Evolutionary conservation across 1,140 invertebrate species (phyloP).

Genomic region (Drosophila ironensis): DNA sequence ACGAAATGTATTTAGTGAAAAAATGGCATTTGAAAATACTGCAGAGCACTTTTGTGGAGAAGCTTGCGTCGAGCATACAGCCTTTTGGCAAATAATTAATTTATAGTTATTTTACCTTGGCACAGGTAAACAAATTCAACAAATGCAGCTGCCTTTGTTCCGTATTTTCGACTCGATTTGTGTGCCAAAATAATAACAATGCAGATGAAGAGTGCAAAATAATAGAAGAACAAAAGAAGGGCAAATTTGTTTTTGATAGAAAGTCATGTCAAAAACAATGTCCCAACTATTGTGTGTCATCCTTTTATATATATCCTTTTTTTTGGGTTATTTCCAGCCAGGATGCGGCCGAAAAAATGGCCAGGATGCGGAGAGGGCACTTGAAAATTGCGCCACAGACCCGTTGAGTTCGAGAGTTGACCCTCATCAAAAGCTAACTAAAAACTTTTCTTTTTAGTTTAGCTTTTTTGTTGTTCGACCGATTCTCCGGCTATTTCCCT

Average conservation of each 20-base stretch:
- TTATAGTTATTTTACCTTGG: slow-evolving; percentile 6
- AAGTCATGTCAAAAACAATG: slow-evolving; percentile 80
- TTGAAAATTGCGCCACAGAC: slow-evolving; percentile 69
- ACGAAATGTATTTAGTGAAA: too few species aligned
- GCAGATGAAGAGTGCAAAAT: slow-evolving; percentile 44
- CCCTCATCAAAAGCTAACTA: slow-evolving; percentile 81
- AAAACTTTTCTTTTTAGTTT: slow-evolving; percentile 73
- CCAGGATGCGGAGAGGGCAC: slow-evolving; percentile 17
- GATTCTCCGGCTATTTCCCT: slow-evolving; percentile 2
- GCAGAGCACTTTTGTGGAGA: not conserved
- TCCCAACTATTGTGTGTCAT: slow-evolving; percentile 70
- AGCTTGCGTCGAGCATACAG: not conserved
- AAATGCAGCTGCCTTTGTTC: slow-evolving; percentile 33
- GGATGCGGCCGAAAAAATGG: not conserved
- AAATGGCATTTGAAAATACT: too few species aligned
- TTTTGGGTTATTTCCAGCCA: not conserved
- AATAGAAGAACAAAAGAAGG: slow-evolving; percentile 69
- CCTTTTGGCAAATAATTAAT: not conserved
- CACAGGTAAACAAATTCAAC: slow-evolving; percentile 26
- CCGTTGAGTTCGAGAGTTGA: slow-evolving; percentile 72
- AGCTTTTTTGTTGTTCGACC: slow-evolving; percentile 53
- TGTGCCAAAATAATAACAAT: slow-evolving; percentile 24
- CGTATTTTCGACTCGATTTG: slow-evolving; percentile 32
- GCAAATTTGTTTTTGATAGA: slow-evolving; percentile 79
- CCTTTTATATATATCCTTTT: slow-evolving; percentile 18